Base-by-base conservation (phyloP, 2,888 invertebrate species). In the Oxystoma pomonae region DNA sequence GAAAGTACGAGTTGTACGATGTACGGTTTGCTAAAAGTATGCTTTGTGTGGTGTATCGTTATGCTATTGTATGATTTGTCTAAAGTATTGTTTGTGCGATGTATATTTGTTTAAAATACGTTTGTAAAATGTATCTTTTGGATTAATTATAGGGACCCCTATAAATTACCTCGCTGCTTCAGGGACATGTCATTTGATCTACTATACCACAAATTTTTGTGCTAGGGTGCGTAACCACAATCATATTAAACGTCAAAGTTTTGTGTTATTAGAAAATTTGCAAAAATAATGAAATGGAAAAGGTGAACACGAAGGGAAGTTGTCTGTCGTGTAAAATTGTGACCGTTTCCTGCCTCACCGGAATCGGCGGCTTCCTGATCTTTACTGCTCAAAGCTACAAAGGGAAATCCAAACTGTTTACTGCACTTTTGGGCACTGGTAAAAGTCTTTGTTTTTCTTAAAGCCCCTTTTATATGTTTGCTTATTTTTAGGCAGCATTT, bases 291-390 rank as follows among this genome's bases (percentile, higher is more conserved):
- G 35, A 35, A 35, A 35, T 35, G 35, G 35, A 35, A 64, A 68
- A 63, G 68, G 59, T 62, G 51, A 60, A 65, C 50, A 16, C 61
- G 20, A 69, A 66, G 62, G 59, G 69, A 58, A 60, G 64, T 3
- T 78, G 79, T 68, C 64, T 75, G 19, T 70, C 77, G 16, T 80
- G 80, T 63, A 78, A 78, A 74, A 50, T 78, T 53, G 75, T 73
- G 55, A 74, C 77, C 20, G 70, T 79, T 52, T 68, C 70, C 62
- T 76, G 75, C 66, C 70, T 78, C 17, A 63, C 70, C 59, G 76
- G 76, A 16, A 76, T 80, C 66, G 78, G 79, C 57, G 69, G 70
- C 56, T 79, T 79, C 68, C 72, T 80, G 59, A 69, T 79, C 61
- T 66, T 73, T 51, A 70, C 71, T 21, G 76, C 75, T 12, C 72